phyloP scores from a whole-genome alignment of 1,140 invertebrate species.

The Macrotrachela quadricornifera region DNA sequence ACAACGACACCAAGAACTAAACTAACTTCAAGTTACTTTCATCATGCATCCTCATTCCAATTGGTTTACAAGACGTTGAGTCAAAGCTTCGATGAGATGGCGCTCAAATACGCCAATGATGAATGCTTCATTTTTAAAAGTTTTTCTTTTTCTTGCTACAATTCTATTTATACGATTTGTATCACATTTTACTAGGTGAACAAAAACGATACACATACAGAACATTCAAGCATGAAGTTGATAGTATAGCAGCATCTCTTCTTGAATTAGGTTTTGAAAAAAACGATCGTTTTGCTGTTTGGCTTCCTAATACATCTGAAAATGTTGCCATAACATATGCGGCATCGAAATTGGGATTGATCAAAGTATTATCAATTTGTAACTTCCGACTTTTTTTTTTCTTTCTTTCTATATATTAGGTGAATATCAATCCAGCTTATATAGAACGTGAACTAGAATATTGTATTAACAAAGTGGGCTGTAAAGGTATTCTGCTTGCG shows the following conservation, averaged over 20 bases:
- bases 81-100: background rate
- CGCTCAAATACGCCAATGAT: background rate
- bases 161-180: too few relatives aligned
- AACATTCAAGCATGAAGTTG: constrained; percentile 3
- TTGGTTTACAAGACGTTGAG: background rate
- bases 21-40: too few relatives aligned
- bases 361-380: too few relatives aligned
- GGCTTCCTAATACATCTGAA: constrained; percentile 2
- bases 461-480: constrained; percentile 50
- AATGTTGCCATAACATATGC: background rate
- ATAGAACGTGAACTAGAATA: constrained; percentile 51
- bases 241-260: background rate
- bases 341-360: background rate
- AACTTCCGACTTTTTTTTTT: background rate
- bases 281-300: constrained; percentile 3
- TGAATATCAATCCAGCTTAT: constrained; percentile 63
- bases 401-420: constrained; percentile 27
- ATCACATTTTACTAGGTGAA: background rate
- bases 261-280: background rate
- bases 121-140: constrained; percentile 1
- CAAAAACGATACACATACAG: background rate
- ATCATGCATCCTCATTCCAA: too few relatives aligned
- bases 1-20: too few relatives aligned
- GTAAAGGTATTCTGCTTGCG: background rate
- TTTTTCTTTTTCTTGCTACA: too few relatives aligned